Percentiles rank a stretch among this genome's conserved stretches.
These are phyloP conservation scores for Ceratoteleas bidentatus DNA, from an alignment of 1,140 invertebrate genomes.

Conservation along the genomic window DNA sequence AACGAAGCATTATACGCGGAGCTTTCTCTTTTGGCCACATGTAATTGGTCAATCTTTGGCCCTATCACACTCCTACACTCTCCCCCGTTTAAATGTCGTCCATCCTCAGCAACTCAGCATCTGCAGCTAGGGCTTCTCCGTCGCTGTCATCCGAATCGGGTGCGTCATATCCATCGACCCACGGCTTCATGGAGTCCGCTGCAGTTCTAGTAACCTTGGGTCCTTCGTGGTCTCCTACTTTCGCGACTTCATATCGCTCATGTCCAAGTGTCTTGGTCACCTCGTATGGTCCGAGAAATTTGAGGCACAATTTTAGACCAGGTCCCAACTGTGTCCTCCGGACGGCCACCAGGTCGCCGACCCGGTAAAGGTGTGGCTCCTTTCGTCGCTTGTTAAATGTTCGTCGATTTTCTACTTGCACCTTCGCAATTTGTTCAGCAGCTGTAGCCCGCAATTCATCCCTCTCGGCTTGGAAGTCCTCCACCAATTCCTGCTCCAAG, in stretches of 20 bases:
- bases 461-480: neutral
- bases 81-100: too few species aligned
- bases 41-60: too few species aligned
- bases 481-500: too few species aligned
- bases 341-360: neutral
- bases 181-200: neutral
- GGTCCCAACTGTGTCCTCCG: neutral
- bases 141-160: too few species aligned
- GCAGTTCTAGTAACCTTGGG: neutral
- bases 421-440: neutral
- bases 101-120: too few species aligned
- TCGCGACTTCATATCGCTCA: neutral
- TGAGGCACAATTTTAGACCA: neutral
- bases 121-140: too few species aligned
- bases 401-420: neutral
- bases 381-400: neutral
- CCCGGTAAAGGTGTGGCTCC: neutral
- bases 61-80: too few species aligned
- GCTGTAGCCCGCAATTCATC: neutral
- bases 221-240: neutral
- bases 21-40: too few species aligned
- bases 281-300: neutral
- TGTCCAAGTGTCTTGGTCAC: neutral
- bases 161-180: neutral
- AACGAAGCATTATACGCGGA: too few species aligned